Conservation (phyloP, 64 coral and sea anemone genomes). For the Trachythela sp. region DNA sequence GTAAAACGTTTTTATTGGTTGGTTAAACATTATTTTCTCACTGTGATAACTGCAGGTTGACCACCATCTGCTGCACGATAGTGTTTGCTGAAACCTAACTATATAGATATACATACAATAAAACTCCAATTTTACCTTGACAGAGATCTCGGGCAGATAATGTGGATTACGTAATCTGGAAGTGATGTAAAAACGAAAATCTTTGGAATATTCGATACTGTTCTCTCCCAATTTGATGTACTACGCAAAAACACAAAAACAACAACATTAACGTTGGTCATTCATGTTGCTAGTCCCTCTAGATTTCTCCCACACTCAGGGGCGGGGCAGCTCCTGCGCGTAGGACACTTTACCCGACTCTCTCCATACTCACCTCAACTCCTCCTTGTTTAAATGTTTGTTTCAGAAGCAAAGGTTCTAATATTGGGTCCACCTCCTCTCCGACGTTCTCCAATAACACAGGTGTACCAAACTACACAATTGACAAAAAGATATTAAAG, state of each 20-base stretch:
- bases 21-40: not conserved
- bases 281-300: too few species aligned
- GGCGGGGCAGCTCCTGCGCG: not conserved
- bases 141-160: slow-evolving; percentile 93
- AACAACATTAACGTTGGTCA: not conserved
- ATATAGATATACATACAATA: too few species aligned
- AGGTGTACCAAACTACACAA: slow-evolving; percentile 84
- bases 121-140: slow-evolving; percentile 60
- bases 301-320: too few species aligned
- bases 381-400: slow-evolving; percentile 99
- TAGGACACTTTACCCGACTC: too few species aligned
- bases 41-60: too few species aligned
- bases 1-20: not conserved
- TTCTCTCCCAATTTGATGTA: slow-evolving; percentile 96
- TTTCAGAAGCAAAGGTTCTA: slow-evolving; percentile 84
- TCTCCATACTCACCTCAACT: slow-evolving; percentile 78
- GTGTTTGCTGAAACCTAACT: too few species aligned
- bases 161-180: slow-evolving; percentile 95
- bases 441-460: slow-evolving; percentile 95
- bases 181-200: slow-evolving; percentile 99
- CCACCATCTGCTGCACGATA: too few species aligned
- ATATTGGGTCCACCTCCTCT: slow-evolving; percentile 89
- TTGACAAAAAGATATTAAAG: not conserved
- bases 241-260: slow-evolving; percentile 54
- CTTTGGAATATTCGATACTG: slow-evolving; percentile 93